Evolutionary conservation across 2,888 invertebrate genomes (phyloP).

Genomic region (Eupsilia transversa): DNA sequence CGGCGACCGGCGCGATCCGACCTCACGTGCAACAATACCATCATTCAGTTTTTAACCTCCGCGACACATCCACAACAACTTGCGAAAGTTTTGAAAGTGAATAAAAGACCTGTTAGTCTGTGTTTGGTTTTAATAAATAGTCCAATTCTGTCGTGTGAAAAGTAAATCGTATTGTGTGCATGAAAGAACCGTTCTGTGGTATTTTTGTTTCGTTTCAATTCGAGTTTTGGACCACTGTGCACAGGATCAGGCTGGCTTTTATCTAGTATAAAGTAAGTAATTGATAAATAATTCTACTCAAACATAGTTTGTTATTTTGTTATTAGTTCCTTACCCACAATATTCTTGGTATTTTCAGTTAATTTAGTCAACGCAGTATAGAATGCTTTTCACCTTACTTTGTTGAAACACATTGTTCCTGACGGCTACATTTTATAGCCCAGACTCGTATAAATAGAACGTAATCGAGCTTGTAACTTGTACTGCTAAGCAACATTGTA

Average conservation of each 20-base stretch:
- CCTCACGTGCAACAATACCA: constrained; percentile 81
- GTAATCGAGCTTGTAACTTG: constrained; percentile 59
- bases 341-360: constrained; percentile 16
- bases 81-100: constrained; percentile 76
- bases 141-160: constrained; percentile 81
- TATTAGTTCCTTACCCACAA: constrained; percentile 20
- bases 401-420: constrained; percentile 52
- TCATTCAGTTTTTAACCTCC: constrained; percentile 81
- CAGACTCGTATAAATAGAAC: constrained; percentile 57
- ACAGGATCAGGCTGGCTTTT: constrained; percentile 64
- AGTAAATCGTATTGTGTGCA: constrained; percentile 81
- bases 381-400: constrained; percentile 50
- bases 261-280: constrained; percentile 60
- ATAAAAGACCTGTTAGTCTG: constrained; percentile 67
- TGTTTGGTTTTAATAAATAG: constrained; percentile 74
- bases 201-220: constrained; percentile 83
- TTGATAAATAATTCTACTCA: background rate
- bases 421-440: constrained; percentile 46
- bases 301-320: background rate
- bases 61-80: constrained; percentile 74
- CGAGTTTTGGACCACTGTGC: constrained; percentile 81
- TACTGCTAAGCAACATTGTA: constrained; percentile 47
- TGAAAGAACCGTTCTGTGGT: constrained; percentile 82
- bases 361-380: constrained; percentile 13
- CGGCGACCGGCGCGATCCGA: constrained; percentile 76